Base-by-base conservation (phyloP, 2,113 vertebrate species). In the Spilogale gracilis region DNA sequence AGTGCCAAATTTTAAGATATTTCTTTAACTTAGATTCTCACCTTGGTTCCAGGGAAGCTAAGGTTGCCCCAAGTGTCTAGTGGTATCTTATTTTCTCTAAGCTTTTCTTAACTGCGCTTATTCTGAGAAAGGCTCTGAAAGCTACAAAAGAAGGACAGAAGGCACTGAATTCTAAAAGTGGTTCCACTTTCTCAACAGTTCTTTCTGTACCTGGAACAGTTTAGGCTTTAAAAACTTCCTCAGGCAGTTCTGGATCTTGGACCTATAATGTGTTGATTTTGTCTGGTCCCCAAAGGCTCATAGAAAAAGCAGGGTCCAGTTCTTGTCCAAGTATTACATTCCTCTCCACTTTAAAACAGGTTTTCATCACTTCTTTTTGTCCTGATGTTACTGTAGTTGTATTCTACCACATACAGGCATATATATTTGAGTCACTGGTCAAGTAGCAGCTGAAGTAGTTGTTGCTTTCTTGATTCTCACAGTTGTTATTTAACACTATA, bases 61-160 rank as follows among this genome's bases (percentile, higher is more conserved):
- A 94, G 54, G 38, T 91, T 43, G 54, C 32, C 13, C 18, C 5
- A 12, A 10, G 12, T 54, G 52, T 67, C 74, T 80, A 21, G 5
- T 83, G 52, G 30, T 71, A 38, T 43, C 52, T 45, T 71, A 48
- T 43, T 76, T 82, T 52, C 54, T 76, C 23, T 16, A 30, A 65
- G 50, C 32, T 84, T 74, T 18, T 87, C 67, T 96, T 27, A 43
- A 52, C 50, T n/a, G 78, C 83, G n/a, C 25, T 95, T 90, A n/a
- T 91, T 94, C 71, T 85, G 25, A 84, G 65, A 80, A 92, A 45
- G 61, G 2, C 17, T 78, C 60, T 10, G 52, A 61, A 74, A 69
- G 43, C 21, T 63, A 90, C 9, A 67, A 80, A 56, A 43, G 9
- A 85, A 50, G n/a, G 38, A 56, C 17, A 95, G 38, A 56, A 65